Percentiles rank a stretch among this genome's conserved stretches.
These are phyloP conservation scores for Distichodus sexfasciatus DNA, from an alignment of 2,797 vertebrate genomes.

Conservation along the genomic window DNA sequence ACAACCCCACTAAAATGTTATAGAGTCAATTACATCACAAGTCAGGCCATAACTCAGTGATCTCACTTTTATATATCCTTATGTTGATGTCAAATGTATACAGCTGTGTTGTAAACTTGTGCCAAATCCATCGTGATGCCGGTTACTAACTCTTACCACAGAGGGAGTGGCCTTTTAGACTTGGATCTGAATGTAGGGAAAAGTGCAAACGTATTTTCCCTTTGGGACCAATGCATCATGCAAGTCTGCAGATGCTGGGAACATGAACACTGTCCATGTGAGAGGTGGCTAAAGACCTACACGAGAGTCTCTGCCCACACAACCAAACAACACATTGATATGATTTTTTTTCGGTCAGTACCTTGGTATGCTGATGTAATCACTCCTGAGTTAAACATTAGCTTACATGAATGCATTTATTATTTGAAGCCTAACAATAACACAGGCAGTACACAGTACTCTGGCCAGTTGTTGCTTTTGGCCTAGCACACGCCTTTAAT, in stretches of 20 bases:
- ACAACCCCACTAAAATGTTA: not conserved
- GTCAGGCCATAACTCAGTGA: conserved; percentile 64
- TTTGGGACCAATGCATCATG: conserved; percentile 56
- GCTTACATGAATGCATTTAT: conserved; percentile 3
- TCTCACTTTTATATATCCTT: conserved; percentile 60
- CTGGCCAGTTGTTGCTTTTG: not conserved
- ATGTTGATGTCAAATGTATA: conserved; percentile 60
- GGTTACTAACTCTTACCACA: conserved; percentile 59
- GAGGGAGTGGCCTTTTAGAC: conserved; percentile 64
- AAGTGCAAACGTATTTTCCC: conserved; percentile 61
- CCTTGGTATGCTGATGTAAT: conserved; percentile 4
- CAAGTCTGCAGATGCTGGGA: conserved; percentile 48
- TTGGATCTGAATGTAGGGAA: conserved; percentile 59
- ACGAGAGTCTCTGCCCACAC: conserved; percentile 7
- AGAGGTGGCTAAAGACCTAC: conserved; percentile 10
- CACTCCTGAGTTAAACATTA: not conserved
- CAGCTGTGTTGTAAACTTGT: conserved; percentile 60
- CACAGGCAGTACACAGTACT: not conserved
- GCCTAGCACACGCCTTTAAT: conserved; percentile 12
- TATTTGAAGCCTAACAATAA: not conserved
- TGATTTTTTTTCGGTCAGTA: conserved; percentile 2
- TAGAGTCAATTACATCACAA: conserved; percentile 17
- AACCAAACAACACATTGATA: conserved; percentile 15
- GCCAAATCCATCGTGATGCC: conserved; percentile 69
- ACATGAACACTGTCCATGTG: conserved; percentile 32